Base-by-base conservation (phyloP, 2,797 vertebrate species). In the Enteromius viviparus region DNA sequence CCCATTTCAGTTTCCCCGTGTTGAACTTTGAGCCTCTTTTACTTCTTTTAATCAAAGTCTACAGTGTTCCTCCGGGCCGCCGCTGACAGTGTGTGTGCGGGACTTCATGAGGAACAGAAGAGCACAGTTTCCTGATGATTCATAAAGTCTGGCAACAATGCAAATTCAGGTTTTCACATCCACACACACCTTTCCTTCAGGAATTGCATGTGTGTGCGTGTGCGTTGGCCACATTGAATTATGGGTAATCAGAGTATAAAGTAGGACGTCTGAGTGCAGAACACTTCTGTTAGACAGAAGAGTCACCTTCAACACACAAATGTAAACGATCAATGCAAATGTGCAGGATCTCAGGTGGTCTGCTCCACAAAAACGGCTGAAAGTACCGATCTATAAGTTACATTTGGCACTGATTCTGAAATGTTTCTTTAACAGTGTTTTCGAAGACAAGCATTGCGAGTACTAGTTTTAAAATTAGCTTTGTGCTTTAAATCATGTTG, bases 21-120 rank as follows among this genome's bases (percentile, higher is more conserved):
- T n/a, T 81, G 69, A 83, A 85, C 81, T 76, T 72, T 65, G 42
- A 85, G 82, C 71, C 76, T 70, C 49, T 72, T 74, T 80, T 45
- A 53, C 37, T 78, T 72, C 26, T 34, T 70, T 72, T 80, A 82
- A 82, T 84, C 71, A 79, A 77, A 53, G 11, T 70, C 65, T 37
- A 75, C 12, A 15, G 68, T 60, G 53, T 78, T 77, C 69, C 82
- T 29, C 49, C 71, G 19, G 82, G 81, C 62, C 40, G 3, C 51
- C 7, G 2, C 72, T 47, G 14, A 75, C 26, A 51, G 64, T 69
- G 21, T 81, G 47, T 77, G 42, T 40, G 26, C 0, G 26, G 53
- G 71, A 53, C 23, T 68, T 29, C 37, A 40, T 19, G 45, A 42
- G n/a, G 64, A 70, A 71, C 40, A 26, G 82, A 71, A 29, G n/a